A percentile compares a stretch with the other conserved stretches of the same genome.
These are phyloP conservation scores for Trypoxylon attenuatum DNA, from an alignment of 2,888 invertebrate genomes.

Conservation along the genomic window DNA sequence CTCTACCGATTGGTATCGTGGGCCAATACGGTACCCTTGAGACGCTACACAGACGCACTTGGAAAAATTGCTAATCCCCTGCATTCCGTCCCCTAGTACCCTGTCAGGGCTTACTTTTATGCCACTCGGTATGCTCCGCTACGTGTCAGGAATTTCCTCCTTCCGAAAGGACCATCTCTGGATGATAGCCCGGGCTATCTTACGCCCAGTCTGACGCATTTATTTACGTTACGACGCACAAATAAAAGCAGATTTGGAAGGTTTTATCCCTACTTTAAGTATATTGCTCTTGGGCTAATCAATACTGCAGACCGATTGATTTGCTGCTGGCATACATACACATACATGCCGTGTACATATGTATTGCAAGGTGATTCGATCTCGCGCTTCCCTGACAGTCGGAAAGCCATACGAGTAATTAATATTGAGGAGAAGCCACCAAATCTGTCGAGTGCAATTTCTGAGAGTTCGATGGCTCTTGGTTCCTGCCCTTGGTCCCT, in stretches of 20 bases:
- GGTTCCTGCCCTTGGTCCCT: no score
- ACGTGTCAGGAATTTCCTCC: slow-evolving; percentile 45
- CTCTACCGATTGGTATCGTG: slow-evolving; percentile 54
- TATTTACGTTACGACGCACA: neutral
- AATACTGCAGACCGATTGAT: neutral
- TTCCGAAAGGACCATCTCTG: slow-evolving; percentile 40
- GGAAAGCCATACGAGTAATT: no score
- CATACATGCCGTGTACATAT: no score
- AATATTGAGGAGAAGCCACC: no score
- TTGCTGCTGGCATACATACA: no score
- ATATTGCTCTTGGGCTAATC: neutral
- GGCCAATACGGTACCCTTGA: slow-evolving; percentile 50
- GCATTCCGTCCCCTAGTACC: slow-evolving; percentile 28
- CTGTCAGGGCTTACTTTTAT: slow-evolving; percentile 36
- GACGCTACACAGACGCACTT: slow-evolving; percentile 54
- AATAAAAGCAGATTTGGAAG: neutral
- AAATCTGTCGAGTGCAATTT: no score
- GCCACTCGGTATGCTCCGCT: slow-evolving; percentile 22
- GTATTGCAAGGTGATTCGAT: no score
- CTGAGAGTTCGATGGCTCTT: no score
- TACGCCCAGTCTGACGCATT: neutral
- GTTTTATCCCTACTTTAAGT: neutral
- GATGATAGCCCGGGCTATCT: slow-evolving; percentile 20
- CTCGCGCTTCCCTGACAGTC: no score
- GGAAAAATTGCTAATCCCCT: slow-evolving; percentile 58